Conservation (phyloP, 2,797 vertebrate genomes). For the Anguilla megastoma region DNA sequence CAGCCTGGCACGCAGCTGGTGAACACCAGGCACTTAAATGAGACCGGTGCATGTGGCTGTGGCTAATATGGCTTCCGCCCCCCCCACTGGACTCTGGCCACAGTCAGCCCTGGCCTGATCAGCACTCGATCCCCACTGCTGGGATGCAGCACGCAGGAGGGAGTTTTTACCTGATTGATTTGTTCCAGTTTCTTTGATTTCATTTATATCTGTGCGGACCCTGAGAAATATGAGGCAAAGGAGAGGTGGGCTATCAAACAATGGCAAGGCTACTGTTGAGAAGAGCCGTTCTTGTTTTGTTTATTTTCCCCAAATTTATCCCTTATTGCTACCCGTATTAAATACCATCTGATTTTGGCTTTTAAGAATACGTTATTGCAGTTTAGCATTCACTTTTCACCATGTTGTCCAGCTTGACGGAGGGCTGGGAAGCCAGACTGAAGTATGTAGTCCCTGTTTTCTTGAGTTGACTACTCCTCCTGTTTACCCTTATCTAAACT, state of each 20-base stretch:
- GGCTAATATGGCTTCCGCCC: not conserved
- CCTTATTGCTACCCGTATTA: not conserved
- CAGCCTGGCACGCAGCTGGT: not conserved
- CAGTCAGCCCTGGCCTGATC: not conserved
- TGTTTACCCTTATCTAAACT: not conserved
- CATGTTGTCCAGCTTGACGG: not conserved
- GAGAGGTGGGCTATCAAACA: not conserved
- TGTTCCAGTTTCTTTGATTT: not conserved
- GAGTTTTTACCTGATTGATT: not conserved
- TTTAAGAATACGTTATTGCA: not conserved
- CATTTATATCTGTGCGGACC: not conserved
- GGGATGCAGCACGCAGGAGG: not conserved
- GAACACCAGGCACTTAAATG: not conserved
- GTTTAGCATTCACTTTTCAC: not conserved
- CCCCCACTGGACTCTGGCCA: not conserved
- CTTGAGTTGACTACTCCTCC: not conserved
- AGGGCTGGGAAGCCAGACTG: not conserved
- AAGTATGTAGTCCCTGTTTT: not conserved
- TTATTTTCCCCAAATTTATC: not conserved
- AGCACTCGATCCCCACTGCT: not conserved
- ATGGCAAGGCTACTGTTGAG: not conserved
- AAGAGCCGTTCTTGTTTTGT: not conserved
- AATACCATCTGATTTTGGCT: not conserved
- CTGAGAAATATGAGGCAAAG: not conserved
- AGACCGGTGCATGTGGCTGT: not conserved